Evolutionary conservation across 92 coral and sea anemone species (phyloP).

Genomic region (Epizoanthus scotinus): DNA sequence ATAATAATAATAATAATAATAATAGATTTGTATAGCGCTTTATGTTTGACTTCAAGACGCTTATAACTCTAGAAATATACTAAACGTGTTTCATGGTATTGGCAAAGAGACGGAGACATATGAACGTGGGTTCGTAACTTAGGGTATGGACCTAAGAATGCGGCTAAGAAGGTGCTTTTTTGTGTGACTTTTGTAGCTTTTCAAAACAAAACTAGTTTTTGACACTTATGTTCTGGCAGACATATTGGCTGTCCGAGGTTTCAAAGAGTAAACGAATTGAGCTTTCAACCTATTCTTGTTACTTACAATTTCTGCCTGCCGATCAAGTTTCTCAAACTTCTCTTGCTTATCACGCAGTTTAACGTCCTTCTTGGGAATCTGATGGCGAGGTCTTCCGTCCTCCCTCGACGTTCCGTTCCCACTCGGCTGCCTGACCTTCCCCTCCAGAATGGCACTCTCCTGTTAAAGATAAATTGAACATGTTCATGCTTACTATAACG

Average conservation of each 20-base stretch:
- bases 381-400: slow-evolving; percentile 9
- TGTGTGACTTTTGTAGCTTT: too few species aligned
- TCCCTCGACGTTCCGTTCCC: slow-evolving; percentile 23
- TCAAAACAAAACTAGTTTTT: too few species aligned
- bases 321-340: slow-evolving; percentile 42
- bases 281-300: background rate
- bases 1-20: background rate
- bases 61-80: too few species aligned
- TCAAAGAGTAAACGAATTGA: too few species aligned
- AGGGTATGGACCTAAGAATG: too few species aligned
- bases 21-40: background rate
- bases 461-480: background rate
- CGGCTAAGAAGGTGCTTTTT: too few species aligned
- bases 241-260: too few species aligned
- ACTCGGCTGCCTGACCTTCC: slow-evolving; percentile 8
- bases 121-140: too few species aligned
- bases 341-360: slow-evolving; percentile 38
- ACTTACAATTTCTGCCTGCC: slow-evolving; percentile 41
- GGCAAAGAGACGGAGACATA: too few species aligned
- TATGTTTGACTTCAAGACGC: too few species aligned
- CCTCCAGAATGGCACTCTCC: slow-evolving; percentile 36
- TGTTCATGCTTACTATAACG: background rate
- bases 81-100: too few species aligned
- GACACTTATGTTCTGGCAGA: too few species aligned
- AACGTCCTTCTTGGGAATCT: slow-evolving; percentile 8